Evolutionary conservation across 2,888 invertebrate species (phyloP).

Genomic region (Autographa gamma): DNA sequence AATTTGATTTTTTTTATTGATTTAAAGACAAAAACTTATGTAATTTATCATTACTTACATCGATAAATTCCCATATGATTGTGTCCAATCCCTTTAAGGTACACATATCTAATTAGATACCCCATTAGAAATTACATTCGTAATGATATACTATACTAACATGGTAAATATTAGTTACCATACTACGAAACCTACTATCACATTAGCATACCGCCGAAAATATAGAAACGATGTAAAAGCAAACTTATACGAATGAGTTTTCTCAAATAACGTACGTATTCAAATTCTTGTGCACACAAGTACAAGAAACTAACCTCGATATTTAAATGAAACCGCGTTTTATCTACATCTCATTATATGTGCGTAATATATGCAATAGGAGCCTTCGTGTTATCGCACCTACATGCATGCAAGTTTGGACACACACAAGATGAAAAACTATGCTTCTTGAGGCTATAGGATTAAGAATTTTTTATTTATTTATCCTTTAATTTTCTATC

Average conservation of each 20-base stretch:
- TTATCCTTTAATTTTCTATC: not conserved
- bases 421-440: not conserved
- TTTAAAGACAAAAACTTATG: too few relatives aligned
- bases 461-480: not conserved
- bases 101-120: not conserved
- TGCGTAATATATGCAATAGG: conserved; percentile 40
- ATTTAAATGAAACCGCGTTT: conserved; percentile 56
- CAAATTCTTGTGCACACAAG: conserved; percentile 44
- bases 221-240: conserved; percentile 12
- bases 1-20: too few relatives aligned
- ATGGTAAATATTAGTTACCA: conserved; percentile 2
- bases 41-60: too few relatives aligned
- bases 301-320: conserved; percentile 56
- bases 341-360: conserved; percentile 59
- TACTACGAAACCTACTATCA: not conserved
- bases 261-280: conserved; percentile 50
- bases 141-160: not conserved
- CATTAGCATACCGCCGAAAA: not conserved
- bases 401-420: conserved; percentile 24
- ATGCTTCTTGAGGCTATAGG: conserved; percentile 1
- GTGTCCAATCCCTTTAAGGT: too few relatives aligned
- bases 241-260: conserved; percentile 35
- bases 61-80: too few relatives aligned
- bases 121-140: not conserved
- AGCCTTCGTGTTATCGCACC: conserved; percentile 34